phyloP scores from a whole-genome alignment of 2,797 vertebrate species.

The Myioborus miniatus region DNA sequence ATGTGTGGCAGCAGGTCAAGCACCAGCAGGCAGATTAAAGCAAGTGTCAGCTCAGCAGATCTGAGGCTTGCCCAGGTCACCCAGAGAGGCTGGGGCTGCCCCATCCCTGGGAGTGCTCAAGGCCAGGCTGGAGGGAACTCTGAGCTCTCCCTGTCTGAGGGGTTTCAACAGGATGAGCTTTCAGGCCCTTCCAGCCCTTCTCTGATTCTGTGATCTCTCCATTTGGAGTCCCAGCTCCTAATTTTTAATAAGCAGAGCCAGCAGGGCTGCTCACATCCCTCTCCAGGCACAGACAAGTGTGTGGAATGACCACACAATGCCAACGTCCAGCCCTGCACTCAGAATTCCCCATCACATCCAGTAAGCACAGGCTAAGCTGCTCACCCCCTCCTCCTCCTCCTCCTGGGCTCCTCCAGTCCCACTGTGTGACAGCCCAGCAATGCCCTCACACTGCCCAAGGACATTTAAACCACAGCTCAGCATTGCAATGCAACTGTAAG shows the following conservation, averaged over 20 bases:
- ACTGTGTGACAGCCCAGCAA: neutral
- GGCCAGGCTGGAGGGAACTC: neutral
- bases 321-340: accelerated
- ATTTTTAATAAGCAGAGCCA: neutral
- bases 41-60: neutral
- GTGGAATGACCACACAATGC: neutral
- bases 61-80: neutral
- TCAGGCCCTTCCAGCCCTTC: neutral
- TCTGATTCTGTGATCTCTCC: neutral
- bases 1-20: neutral
- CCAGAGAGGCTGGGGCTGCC: neutral
- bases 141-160: neutral
- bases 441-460: neutral
- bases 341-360: neutral
- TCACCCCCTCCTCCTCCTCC: neutral
- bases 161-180: neutral
- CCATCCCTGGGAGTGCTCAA: neutral
- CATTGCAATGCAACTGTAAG: neutral
- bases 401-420: neutral
- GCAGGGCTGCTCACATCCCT: neutral
- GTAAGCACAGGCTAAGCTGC: neutral
- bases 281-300: neutral
- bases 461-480: neutral
- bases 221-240: neutral
- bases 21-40: neutral